phyloP scores from a whole-genome alignment of 1,140 invertebrate species.

The Bicyclus anynana region DNA sequence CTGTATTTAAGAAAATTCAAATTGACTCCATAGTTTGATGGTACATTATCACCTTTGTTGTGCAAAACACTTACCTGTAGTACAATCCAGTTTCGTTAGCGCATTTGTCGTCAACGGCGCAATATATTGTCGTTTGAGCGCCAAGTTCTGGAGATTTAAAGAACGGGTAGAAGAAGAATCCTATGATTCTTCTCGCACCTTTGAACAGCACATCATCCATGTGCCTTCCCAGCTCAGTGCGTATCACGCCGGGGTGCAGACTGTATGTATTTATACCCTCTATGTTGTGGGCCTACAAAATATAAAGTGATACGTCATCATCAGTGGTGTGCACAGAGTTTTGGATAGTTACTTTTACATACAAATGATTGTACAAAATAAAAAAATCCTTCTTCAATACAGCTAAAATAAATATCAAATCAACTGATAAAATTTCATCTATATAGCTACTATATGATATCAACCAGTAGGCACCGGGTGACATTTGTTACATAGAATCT shows the following conservation, averaged over 20 bases:
- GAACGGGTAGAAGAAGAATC: slow-evolving; percentile 53
- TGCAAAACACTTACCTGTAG: slow-evolving; percentile 81
- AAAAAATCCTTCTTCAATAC: no score
- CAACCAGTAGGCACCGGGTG: no score
- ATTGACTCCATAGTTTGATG: no score
- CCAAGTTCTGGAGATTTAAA: slow-evolving; percentile 83
- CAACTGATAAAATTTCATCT: no score
- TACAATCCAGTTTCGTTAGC: slow-evolving; percentile 81
- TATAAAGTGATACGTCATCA: slow-evolving; percentile 2
- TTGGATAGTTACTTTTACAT: no score
- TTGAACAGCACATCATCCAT: slow-evolving; percentile 75
- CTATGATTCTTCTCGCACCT: slow-evolving; percentile 49
- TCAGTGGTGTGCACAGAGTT: no score
- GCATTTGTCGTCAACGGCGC: slow-evolving; percentile 84
- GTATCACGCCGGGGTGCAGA: slow-evolving; percentile 85
- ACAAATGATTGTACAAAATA: no score
- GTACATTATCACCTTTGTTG: no score
- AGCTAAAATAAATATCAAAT: no score
- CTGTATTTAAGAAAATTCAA: no score
- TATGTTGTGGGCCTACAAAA: slow-evolving; percentile 57
- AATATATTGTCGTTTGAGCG: slow-evolving; percentile 88
- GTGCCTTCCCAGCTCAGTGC: slow-evolving; percentile 86
- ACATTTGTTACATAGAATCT: no score
- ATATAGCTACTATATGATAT: no score
- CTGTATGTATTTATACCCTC: slow-evolving; percentile 82